A percentile compares a stretch with the other conserved stretches of the same genome.
Conservation (phyloP, 2,888 invertebrate genomes). For the Saturnia japonica region DNA sequence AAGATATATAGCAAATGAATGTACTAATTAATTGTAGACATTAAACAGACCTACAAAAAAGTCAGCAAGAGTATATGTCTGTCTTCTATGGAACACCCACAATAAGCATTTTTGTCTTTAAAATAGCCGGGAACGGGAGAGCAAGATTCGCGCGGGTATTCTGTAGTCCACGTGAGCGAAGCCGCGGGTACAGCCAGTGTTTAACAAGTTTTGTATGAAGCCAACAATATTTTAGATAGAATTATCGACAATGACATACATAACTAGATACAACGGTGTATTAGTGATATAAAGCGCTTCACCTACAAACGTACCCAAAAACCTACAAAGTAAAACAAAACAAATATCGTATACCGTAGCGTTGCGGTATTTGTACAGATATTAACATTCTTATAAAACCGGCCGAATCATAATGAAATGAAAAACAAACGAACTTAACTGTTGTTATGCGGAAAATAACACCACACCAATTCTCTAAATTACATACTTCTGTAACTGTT, state of each 20-base stretch:
- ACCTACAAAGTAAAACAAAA: slow-evolving; percentile 15
- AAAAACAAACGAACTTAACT: background rate
- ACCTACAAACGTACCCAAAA: slow-evolving; percentile 14
- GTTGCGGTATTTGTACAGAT: slow-evolving; percentile 20
- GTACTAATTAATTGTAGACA: no score
- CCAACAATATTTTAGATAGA: no score
- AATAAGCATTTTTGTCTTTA: no score
- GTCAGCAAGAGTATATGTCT: no score
- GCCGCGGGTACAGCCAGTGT: no score
- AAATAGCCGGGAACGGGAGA: no score
- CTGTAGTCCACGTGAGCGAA: no score
- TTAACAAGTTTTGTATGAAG: no score
- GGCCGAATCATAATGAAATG: slow-evolving; percentile 16
- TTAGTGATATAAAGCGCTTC: slow-evolving; percentile 12
- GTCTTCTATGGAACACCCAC: no score
- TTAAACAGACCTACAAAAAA: no score
- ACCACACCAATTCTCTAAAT: background rate
- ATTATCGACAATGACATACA: slow-evolving; percentile 13
- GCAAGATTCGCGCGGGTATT: no score
- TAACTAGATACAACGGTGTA: background rate
- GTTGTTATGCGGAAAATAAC: slow-evolving; percentile 15
- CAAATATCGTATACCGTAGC: background rate
- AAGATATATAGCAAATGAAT: no score
- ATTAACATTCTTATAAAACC: slow-evolving; percentile 14
- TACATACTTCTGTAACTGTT: background rate